Base-by-base conservation (phyloP, 2,113 vertebrate genomes). In the Aegithalos caudatus region DNA sequence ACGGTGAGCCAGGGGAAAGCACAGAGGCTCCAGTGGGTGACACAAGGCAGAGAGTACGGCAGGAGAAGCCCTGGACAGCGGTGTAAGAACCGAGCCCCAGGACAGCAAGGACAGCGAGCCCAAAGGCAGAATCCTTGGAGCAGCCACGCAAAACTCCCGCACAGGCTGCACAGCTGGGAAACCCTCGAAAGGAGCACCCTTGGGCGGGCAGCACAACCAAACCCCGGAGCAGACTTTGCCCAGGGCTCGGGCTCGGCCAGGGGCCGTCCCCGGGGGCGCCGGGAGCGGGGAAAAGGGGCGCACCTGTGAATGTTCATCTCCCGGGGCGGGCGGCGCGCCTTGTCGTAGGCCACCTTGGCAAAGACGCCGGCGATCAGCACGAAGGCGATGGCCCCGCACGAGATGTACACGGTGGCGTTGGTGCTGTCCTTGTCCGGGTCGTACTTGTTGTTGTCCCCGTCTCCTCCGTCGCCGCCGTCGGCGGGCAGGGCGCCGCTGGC, bases 231-330 rank as follows among this genome's bases (percentile, higher is more conserved):
- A 11, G n/a, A 3, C 4, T 9, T 4, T 5, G 22, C 58, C 48
- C 1, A 14, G 35, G 58, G 67, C 33, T 31, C 57, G 16, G 12
- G 3, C 40, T 11, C 1, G 18, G n/a, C 5, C 10, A 71, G n/a
- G 14, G 23, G 22, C 54, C 12, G 12, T 13, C 35, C 78, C 88
- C 11, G 65, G 7, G 90, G 70, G 65, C 18, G 13, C 71, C 0
- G 31, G 50, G 18, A 40, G 62, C 67, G 8, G 50, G 48, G 80
- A 25, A 25, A 14, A 60, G 58, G 42, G 21, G 81, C 98, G 98
- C 97, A 99, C 99, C 99, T 99, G 98, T 99, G 99, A 93, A 99
- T 99, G 95, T 99, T 99, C 99, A 99, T 99, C 97, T 99, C 99
- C 98, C 99, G 98, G 11, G 99, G 99, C 3, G 99, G 99, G 71